Percentiles rank a stretch among this genome's conserved stretches.
phyloP scores from a whole-genome alignment of 2,888 invertebrate genomes.

The Choreutis nemorana region DNA sequence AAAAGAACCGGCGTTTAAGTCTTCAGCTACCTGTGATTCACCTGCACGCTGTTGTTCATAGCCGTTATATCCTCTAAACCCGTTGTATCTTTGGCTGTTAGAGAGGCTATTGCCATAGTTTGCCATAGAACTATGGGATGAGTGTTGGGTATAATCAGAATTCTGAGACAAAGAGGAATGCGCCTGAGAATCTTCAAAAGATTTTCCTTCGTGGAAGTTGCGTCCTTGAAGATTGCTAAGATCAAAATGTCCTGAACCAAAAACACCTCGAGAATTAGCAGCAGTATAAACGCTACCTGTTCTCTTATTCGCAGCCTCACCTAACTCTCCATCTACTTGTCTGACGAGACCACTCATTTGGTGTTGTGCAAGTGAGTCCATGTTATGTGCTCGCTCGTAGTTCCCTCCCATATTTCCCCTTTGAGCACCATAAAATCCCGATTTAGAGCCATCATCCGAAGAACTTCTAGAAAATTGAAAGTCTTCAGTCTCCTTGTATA shows the following conservation, averaged over 20 bases:
- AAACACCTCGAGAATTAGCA: slow-evolving; percentile 50
- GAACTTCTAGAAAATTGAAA: slow-evolving; percentile 57
- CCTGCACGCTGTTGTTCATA: slow-evolving; percentile 10
- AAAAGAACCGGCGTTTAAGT: slow-evolving; percentile 18
- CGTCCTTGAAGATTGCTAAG: slow-evolving; percentile 43
- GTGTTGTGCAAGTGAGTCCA: slow-evolving; percentile 51
- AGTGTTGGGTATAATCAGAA: slow-evolving; percentile 14
- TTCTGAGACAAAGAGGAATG: slow-evolving; percentile 15
- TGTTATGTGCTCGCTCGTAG: slow-evolving; percentile 56
- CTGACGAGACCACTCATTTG: slow-evolving; percentile 52
- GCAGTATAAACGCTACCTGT: slow-evolving; percentile 46
- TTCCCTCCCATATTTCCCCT: slow-evolving; percentile 63
- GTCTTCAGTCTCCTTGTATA: slow-evolving; percentile 55
- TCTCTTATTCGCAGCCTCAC: slow-evolving; percentile 37
- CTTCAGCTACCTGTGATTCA: slow-evolving; percentile 22
- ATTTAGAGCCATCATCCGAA: slow-evolving; percentile 49
- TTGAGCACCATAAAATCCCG: slow-evolving; percentile 55
- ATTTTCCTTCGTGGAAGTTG: slow-evolving; percentile 39
- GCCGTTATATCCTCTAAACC: slow-evolving; percentile 15
- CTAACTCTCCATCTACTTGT: slow-evolving; percentile 50
- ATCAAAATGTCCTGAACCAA: slow-evolving; percentile 42
- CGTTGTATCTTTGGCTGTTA: slow-evolving; percentile 21
- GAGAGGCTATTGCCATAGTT: slow-evolving; percentile 19
- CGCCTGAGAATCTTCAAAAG: slow-evolving; percentile 19
- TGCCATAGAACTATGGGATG: slow-evolving; percentile 12